Evolutionary conservation across 2,888 invertebrate genomes (phyloP).

Genomic region (Zeuzera pyrina): DNA sequence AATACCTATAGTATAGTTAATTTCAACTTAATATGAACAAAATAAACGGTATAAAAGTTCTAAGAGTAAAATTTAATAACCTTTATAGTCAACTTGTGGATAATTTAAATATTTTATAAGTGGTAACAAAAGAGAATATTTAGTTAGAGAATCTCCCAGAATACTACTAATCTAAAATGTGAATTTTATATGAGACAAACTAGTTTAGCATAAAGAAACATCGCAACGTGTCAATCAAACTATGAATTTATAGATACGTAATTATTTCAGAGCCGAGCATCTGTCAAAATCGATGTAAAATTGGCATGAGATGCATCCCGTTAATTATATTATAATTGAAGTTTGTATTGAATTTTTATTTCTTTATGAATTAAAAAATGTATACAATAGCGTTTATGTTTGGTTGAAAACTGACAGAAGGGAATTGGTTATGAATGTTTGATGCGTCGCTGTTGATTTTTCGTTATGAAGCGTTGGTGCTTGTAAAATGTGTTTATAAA

Average conservation of each 20-base stretch:
- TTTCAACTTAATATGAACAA: no score
- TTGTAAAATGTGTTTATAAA: slow-evolving; percentile 30
- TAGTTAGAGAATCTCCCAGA: not conserved
- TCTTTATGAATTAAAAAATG: slow-evolving; percentile 30
- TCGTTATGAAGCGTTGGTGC: slow-evolving; percentile 51
- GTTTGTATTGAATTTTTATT: slow-evolving; percentile 10
- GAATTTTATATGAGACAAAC: slow-evolving; percentile 47
- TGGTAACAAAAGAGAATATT: slow-evolving; percentile 10
- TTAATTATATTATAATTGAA: slow-evolving; percentile 45
- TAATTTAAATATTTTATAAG: slow-evolving; percentile 14
- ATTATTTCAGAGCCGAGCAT: slow-evolving; percentile 28
- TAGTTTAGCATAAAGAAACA: slow-evolving; percentile 31
- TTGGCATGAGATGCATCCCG: slow-evolving; percentile 41
- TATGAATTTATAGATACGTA: slow-evolving; percentile 38
- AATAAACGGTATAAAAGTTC: no score
- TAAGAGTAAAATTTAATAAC: no score
- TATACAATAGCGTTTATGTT: slow-evolving; percentile 31
- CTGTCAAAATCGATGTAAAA: slow-evolving; percentile 35
- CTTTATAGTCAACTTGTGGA: no score
- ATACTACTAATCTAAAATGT: slow-evolving; percentile 20
- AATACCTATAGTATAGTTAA: no score
- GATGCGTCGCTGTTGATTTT: slow-evolving; percentile 51
- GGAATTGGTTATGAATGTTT: slow-evolving; percentile 53
- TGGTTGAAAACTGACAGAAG: slow-evolving; percentile 35
- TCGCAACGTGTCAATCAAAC: slow-evolving; percentile 53